Percentiles rank a stretch among this genome's conserved stretches.
These are phyloP conservation scores for Protophormia terraenovae DNA, from an alignment of 2,888 invertebrate species.

Conservation along the genomic window DNA sequence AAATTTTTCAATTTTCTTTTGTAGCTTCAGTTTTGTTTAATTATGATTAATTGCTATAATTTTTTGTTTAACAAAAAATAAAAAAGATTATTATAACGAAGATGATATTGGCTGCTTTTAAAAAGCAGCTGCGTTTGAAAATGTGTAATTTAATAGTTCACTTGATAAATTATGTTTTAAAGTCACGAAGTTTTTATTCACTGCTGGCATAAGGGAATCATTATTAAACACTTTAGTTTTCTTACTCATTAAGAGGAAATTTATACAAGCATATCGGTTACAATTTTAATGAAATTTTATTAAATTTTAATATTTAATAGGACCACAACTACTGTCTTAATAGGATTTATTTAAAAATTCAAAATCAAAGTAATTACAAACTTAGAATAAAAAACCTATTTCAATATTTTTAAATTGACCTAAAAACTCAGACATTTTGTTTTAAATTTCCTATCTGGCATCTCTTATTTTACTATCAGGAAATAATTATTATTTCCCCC, in stretches of 20 bases:
- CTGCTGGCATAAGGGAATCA: slow-evolving; percentile 35
- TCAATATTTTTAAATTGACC: too few species aligned
- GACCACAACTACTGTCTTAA: too few species aligned
- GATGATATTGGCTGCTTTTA: slow-evolving; percentile 67
- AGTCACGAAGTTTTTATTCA: not conserved
- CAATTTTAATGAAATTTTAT: too few species aligned
- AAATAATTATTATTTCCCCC: slow-evolving; percentile 7
- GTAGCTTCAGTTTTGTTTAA: slow-evolving; percentile 69
- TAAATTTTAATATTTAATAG: too few species aligned
- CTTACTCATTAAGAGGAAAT: too few species aligned
- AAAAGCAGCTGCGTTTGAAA: slow-evolving; percentile 44
- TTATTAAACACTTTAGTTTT: slow-evolving; percentile 55
- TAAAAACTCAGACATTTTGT: too few species aligned
- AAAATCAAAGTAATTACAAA: too few species aligned
- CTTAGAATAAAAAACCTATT: too few species aligned
- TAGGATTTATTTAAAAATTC: too few species aligned
- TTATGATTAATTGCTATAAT: slow-evolving; percentile 76
- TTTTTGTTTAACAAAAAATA: slow-evolving; percentile 23
- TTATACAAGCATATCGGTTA: too few species aligned
- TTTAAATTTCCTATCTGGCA: too few species aligned
- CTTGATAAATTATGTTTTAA: slow-evolving; percentile 26
- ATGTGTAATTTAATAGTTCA: slow-evolving; percentile 66
- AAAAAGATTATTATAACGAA: slow-evolving; percentile 64
- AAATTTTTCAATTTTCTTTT: slow-evolving; percentile 72
- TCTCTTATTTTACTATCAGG: not conserved